phyloP scores from a whole-genome alignment of 2,888 invertebrate genomes.

The Melinopterus prodromus region DNA sequence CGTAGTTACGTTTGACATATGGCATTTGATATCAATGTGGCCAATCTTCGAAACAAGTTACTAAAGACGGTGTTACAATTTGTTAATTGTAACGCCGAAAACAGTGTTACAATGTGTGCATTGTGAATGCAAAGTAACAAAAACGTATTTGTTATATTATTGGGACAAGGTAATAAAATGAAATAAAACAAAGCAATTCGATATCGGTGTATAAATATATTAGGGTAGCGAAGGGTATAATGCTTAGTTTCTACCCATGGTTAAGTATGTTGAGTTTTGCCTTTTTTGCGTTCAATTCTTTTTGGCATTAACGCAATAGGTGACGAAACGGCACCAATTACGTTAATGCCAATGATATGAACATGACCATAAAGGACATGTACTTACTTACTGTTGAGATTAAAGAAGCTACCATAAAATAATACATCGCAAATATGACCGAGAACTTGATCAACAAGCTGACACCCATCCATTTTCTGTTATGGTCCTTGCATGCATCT shows the following conservation, averaged over 20 bases:
- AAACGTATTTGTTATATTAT: too few relatives aligned
- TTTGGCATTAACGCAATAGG: neutral
- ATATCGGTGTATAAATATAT: neutral
- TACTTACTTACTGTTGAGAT: neutral
- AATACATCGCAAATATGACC: neutral
- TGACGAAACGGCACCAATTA: neutral
- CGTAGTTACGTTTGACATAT: too few relatives aligned
- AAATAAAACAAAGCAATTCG: neutral
- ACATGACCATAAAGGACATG: neutral
- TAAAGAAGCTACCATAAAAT: neutral
- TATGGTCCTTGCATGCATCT: neutral
- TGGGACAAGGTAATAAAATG: too few relatives aligned
- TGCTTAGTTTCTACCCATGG: too few relatives aligned
- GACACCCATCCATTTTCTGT: neutral
- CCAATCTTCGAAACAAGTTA: too few relatives aligned
- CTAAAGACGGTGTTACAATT: too few relatives aligned
- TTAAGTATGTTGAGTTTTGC: too few relatives aligned
- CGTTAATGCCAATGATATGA: neutral
- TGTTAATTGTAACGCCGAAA: too few relatives aligned
- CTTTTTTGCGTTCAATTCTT: neutral
- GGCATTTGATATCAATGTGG: too few relatives aligned
- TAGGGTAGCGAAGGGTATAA: neutral
- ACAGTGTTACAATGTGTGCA: too few relatives aligned
- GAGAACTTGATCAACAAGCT: neutral
- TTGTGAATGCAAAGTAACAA: too few relatives aligned